Conservation (phyloP, 2,888 invertebrate species). For the Drosophila yooni region DNA sequence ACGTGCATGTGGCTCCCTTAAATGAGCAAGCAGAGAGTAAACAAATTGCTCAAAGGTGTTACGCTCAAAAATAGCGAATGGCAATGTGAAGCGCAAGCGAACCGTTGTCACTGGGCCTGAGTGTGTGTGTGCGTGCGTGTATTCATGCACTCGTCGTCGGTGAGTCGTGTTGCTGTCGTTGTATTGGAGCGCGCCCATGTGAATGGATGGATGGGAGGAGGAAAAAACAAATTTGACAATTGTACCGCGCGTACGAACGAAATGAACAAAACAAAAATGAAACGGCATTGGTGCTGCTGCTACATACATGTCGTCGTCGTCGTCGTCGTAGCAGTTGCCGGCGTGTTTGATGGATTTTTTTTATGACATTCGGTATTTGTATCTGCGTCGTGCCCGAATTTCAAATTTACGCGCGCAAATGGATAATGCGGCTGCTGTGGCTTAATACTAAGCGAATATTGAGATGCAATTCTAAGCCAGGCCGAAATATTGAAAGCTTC, state of each 20-base stretch:
- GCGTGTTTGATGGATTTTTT: constrained; percentile 71
- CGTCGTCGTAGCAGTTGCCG: constrained; percentile 59
- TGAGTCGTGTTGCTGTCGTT: constrained; percentile 30
- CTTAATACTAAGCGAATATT: constrained; percentile 16
- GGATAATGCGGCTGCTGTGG: constrained; percentile 16
- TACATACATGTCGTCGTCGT: constrained; percentile 33
- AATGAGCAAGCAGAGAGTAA: constrained; percentile 42
- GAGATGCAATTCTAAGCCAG: constrained; percentile 46
- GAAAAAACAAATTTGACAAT: constrained; percentile 79
- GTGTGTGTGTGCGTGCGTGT: constrained; percentile 25
- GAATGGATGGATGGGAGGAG: constrained; percentile 69
- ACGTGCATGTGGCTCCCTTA: constrained; percentile 31
- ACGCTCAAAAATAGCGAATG: constrained; percentile 75
- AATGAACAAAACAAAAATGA: constrained; percentile 81
- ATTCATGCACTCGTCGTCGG: constrained; percentile 23
- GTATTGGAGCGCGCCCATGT: constrained; percentile 66
- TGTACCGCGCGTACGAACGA: constrained; percentile 81
- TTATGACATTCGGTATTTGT: constrained; percentile 36
- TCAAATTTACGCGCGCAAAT: constrained; percentile 68
- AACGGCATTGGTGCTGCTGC: constrained; percentile 61
- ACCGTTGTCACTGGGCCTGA: constrained; percentile 45
- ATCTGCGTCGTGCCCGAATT: constrained; percentile 55
- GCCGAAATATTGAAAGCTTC: constrained; percentile 47
- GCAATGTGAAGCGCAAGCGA: constrained; percentile 68
- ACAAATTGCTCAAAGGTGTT: constrained; percentile 30